Evolutionary conservation across 2,797 vertebrate genomes (phyloP), one percentile per base, ranked within the genome.

Genomic region (Oceanodroma leucorhoa): DNA sequence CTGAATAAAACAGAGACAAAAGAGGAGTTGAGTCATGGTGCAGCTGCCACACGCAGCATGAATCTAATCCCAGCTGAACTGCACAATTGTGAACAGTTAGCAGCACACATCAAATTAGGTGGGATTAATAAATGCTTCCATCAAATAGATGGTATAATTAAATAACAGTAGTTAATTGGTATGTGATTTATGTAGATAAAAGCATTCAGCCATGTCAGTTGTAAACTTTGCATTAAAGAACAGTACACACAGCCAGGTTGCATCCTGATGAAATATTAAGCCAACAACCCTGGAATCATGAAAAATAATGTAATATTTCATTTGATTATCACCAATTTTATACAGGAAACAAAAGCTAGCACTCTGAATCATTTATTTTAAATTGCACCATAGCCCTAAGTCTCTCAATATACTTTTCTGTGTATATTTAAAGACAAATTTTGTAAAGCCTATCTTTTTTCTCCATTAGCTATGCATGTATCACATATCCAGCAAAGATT

Each of bases 141-240:
- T 95, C 97, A 98, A 98, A 97, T 93, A 98, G 98, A 98, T 91
- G 55, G 89, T 95, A 97, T 99, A 99, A 99, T 99, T 99, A 99
- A 99, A 98, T 99, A 99, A 98, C 97, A 97, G 96, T 95, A 96
- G 96, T 98, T 99, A 99, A 99, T 99, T 98, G 98, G 98, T 94
- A 96, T 76, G 95, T 98, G 98, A 98, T 98, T 99, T 98, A 97
- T 91, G 96, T 91, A 97, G 96, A 97, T 97, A 98, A 98, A 98
- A 97, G 96, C 94, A 93, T 96, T 94, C 96, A 97, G 92, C 95
- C 78, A 97, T 92, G 94, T 97, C 79, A 97, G 95, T 96, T 91
- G 93, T 90, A 96, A 97, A 96, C 97, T 82, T 83, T n/a, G 41
- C 83, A 90, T 95, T 84, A 93, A 94, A 80, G 43, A 87, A 75